Evolutionary conservation across 2,797 vertebrate genomes (phyloP).

Genomic region (Chrosomus eos): DNA sequence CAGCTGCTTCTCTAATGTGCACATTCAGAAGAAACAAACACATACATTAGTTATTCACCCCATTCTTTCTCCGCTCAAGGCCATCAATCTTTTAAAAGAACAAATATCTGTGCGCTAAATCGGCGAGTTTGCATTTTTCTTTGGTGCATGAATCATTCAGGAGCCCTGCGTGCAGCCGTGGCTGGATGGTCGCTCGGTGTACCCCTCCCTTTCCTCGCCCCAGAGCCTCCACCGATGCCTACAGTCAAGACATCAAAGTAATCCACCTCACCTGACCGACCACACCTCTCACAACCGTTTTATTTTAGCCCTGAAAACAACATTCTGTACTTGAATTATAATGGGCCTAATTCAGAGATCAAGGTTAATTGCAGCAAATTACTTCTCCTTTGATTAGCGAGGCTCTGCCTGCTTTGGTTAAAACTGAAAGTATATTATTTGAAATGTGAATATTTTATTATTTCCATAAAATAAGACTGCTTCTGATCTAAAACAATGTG

Average conservation of each 20-base stretch:
- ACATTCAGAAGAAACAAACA: constrained; percentile 33
- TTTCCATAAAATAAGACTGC: not conserved
- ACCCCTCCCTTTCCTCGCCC: constrained; percentile 21
- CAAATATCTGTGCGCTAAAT: constrained; percentile 74
- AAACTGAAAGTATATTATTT: constrained; percentile 14
- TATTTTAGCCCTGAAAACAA: constrained; percentile 38
- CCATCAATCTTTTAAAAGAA: constrained; percentile 76
- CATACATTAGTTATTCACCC: constrained; percentile 30
- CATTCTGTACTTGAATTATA: constrained; percentile 39
- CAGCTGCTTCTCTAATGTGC: constrained; percentile 21
- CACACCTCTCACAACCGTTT: constrained; percentile 21
- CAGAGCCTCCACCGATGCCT: constrained; percentile 16
- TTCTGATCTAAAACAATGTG: not conserved
- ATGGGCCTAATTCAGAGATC: constrained; percentile 30
- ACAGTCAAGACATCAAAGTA: constrained; percentile 40
- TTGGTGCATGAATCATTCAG: constrained; percentile 61
- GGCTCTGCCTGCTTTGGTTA: not conserved
- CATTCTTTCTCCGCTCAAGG: constrained; percentile 22
- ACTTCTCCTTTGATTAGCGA: constrained; percentile 31
- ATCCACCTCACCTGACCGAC: constrained; percentile 30
- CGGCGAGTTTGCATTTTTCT: constrained; percentile 75
- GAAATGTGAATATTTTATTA: constrained; percentile 18
- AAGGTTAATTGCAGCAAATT: constrained; percentile 32
- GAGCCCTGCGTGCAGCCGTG: constrained; percentile 39
- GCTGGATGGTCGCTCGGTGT: constrained; percentile 5